These are phyloP conservation scores for Hyaena hyaena DNA, from an alignment of 2,113 vertebrate genomes.

Conservation along the genomic window DNA sequence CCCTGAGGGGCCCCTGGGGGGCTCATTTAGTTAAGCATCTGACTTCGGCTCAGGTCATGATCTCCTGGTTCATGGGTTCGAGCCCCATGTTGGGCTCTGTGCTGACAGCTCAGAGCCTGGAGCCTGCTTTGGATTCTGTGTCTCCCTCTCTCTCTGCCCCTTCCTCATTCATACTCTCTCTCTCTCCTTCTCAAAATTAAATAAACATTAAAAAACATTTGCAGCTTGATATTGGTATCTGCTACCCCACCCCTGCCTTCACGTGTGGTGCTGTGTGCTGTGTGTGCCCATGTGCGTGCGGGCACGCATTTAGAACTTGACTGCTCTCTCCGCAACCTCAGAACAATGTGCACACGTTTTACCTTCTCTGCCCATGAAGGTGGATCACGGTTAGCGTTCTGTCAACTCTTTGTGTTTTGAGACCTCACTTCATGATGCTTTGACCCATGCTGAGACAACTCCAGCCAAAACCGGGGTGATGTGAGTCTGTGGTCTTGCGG, in stretches of 20 bases:
- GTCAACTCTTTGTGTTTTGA: not conserved
- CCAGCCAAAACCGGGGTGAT: not conserved
- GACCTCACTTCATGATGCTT: not conserved
- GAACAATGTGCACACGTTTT: not conserved
- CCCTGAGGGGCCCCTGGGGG: too few relatives aligned
- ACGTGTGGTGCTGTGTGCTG: not conserved
- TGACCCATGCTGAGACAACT: not conserved
- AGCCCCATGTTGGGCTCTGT: too few relatives aligned
- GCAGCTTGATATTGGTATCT: not conserved
- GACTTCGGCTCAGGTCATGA: too few relatives aligned
- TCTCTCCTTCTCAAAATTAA: too few relatives aligned
- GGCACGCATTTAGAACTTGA: too few relatives aligned
- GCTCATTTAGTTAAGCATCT: too few relatives aligned
- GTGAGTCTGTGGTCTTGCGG: not conserved
- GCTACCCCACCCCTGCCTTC: not conserved
- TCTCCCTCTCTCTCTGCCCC: too few relatives aligned
- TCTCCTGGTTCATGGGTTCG: too few relatives aligned
- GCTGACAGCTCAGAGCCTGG: too few relatives aligned
- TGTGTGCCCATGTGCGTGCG: fast-evolving
- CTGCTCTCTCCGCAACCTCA: not conserved
- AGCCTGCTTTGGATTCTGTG: too few relatives aligned
- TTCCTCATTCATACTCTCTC: too few relatives aligned
- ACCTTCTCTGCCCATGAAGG: not conserved
- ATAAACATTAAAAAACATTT: not conserved
- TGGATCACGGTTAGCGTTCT: not conserved